A percentile compares a stretch with the other conserved stretches of the same genome.
These are phyloP conservation scores for Hydra vulgaris DNA, from an alignment of 30 jellyfish, hydroid and myxozoan species.

Conservation along the genomic window DNA sequence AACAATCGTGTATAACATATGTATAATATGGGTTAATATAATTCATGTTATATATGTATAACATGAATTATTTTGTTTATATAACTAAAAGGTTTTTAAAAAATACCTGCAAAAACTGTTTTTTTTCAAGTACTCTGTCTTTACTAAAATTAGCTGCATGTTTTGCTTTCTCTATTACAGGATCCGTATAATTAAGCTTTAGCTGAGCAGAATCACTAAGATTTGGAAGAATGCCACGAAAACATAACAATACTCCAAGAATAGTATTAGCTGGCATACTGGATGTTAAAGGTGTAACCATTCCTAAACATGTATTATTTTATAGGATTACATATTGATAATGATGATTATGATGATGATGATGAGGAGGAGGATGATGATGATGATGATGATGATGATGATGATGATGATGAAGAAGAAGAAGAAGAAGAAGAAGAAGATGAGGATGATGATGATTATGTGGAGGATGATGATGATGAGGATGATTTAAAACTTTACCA, in stretches of 20 bases:
- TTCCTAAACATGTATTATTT: conserved; percentile 31
- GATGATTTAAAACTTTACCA: neutral
- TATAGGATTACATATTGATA: neutral
- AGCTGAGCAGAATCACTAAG: conserved; percentile 38
- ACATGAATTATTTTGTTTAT: too few relatives aligned
- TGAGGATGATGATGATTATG: too few relatives aligned
- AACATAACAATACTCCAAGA: conserved; percentile 86
- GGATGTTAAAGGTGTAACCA: conserved; percentile 71
- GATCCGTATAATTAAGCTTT: neutral
- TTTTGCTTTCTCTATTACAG: conserved; percentile 65
- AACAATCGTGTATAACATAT: too few relatives aligned
- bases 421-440: too few relatives aligned
- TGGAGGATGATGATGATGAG: too few relatives aligned
- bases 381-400: too few relatives aligned
- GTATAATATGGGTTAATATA: too few relatives aligned
- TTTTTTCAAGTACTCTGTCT: conserved; percentile 34
- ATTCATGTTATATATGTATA: too few relatives aligned
- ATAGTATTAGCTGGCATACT: conserved; percentile 42
- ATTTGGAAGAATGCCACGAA: conserved; percentile 74
- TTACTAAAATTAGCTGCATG: conserved; percentile 37
- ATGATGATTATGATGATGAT: too few relatives aligned
- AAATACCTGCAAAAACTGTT: conserved; percentile 76
- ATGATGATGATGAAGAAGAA: too few relatives aligned
- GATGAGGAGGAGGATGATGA: too few relatives aligned
- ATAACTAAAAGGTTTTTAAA: too few relatives aligned